Percentiles rank a stretch among this genome's conserved stretches.
These are phyloP conservation scores for Lates japonicus DNA, from an alignment of 2,797 vertebrate species.

Conservation along the genomic window DNA sequence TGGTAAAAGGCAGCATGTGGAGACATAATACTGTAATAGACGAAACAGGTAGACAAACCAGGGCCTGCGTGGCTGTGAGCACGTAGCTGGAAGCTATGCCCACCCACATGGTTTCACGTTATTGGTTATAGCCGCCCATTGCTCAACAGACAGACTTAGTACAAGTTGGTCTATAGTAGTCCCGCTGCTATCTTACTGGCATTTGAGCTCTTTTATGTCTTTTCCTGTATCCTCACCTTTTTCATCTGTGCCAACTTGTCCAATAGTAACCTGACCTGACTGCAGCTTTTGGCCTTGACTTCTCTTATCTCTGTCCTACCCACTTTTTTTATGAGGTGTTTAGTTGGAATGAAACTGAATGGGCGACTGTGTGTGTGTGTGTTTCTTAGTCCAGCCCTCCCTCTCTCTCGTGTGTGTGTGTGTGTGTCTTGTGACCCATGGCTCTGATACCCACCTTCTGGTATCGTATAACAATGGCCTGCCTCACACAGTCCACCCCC, in stretches of 20 bases:
- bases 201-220: conserved; percentile 11
- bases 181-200: conserved; percentile 9
- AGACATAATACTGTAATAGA: conserved; percentile 9
- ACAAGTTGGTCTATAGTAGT: conserved; percentile 30
- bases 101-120: conserved; percentile 56
- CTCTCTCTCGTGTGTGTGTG: conserved; percentile 32
- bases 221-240: background rate
- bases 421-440: conserved; percentile 80
- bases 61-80: conserved; percentile 59
- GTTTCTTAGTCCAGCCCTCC: conserved; percentile 42
- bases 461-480: conserved; percentile 82
- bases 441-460: conserved; percentile 82
- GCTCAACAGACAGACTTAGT: conserved; percentile 35
- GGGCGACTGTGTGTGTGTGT: conserved; percentile 10
- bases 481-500: conserved; percentile 80
- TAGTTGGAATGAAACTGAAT: conserved; percentile 38
- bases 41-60: conserved; percentile 10
- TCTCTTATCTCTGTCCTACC: conserved; percentile 70
- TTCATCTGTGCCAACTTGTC: conserved; percentile 24
- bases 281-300: conserved; percentile 44
- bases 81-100: conserved; percentile 67
- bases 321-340: conserved; percentile 58
- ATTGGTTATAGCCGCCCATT: conserved; percentile 42
- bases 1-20: conserved; percentile 11
- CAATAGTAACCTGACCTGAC: conserved; percentile 31